Percentiles rank a stretch among this genome's conserved stretches.
Evolutionary conservation across 2,888 invertebrate genomes (phyloP).

Genomic region (Brenthis ino): DNA sequence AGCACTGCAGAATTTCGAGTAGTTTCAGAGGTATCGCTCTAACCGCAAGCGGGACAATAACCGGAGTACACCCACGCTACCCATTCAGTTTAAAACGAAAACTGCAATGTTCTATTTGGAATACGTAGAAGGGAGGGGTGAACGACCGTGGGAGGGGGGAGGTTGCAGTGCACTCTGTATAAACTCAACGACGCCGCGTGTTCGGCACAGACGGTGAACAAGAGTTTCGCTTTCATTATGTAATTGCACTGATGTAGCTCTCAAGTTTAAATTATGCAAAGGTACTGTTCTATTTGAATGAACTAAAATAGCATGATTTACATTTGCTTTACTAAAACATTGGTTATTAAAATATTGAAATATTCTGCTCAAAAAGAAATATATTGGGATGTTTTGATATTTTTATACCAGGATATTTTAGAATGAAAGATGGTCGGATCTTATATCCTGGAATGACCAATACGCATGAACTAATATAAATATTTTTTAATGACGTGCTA

Average conservation of each 20-base stretch:
- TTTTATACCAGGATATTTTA: not conserved
- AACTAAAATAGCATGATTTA: conserved; percentile 3
- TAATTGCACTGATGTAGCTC: conserved; percentile 33
- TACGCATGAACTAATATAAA: too few species aligned
- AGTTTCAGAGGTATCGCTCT: conserved; percentile 37
- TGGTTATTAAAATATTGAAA: too few species aligned
- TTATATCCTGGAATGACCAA: too few species aligned
- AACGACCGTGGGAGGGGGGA: conserved; percentile 60
- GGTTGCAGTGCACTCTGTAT: conserved; percentile 61
- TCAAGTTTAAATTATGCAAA: conserved; percentile 20
- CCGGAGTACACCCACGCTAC: conserved; percentile 59
- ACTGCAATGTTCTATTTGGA: conserved; percentile 56
- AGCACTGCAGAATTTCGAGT: conserved; percentile 8
- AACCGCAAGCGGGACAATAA: conserved; percentile 47
- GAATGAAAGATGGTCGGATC: too few species aligned
- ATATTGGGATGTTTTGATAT: not conserved
- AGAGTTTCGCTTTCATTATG: conserved; percentile 44
- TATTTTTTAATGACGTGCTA: not conserved
- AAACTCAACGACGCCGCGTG: conserved; percentile 61
- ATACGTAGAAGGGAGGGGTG: conserved; percentile 53
- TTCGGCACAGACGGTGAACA: conserved; percentile 46
- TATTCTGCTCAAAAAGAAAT: not conserved
- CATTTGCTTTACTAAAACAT: not conserved
- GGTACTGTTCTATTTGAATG: conserved; percentile 1
- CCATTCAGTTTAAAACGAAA: conserved; percentile 65